These are phyloP conservation scores for Chymomyza procnemis DNA, from an alignment of 2,888 invertebrate genomes.

Conservation along the genomic window DNA sequence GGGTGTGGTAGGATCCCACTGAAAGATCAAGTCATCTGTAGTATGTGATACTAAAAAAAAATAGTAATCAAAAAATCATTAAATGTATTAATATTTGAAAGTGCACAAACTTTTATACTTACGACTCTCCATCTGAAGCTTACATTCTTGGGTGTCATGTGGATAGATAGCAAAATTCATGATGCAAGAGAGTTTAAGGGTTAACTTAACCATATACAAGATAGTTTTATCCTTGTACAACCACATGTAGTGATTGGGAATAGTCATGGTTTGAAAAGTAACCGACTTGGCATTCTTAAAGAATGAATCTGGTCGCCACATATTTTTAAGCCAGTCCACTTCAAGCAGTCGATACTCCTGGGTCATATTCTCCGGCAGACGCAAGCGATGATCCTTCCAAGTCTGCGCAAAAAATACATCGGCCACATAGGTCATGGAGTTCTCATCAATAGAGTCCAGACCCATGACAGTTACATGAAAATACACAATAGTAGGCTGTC, in stretches of 20 bases:
- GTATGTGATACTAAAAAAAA: constrained; percentile 87
- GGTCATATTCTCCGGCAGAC: constrained; percentile 94
- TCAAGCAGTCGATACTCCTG: constrained; percentile 92
- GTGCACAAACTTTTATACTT: constrained; percentile 78
- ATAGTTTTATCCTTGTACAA: constrained; percentile 91
- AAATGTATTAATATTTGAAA: background rate
- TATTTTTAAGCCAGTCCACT: constrained; percentile 93
- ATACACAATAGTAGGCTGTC: constrained; percentile 91
- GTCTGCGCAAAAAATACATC: constrained; percentile 96
- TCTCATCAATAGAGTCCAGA: constrained; percentile 95
- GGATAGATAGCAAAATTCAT: constrained; percentile 97
- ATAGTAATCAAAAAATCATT: background rate
- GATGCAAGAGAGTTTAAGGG: constrained; percentile 91
- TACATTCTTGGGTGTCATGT: constrained; percentile 95
- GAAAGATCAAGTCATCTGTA: constrained; percentile 91
- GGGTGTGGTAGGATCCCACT: constrained; percentile 93
- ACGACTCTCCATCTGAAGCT: constrained; percentile 96
- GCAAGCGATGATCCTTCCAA: constrained; percentile 92
- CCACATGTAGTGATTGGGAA: constrained; percentile 96
- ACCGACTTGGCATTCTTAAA: constrained; percentile 96
- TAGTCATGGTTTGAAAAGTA: constrained; percentile 96
- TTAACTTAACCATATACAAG: constrained; percentile 91
- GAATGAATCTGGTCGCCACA: constrained; percentile 96
- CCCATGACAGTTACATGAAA: constrained; percentile 97
- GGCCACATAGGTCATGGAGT: constrained; percentile 95